Conservation (phyloP, 2,797 vertebrate genomes). For the Decapterus maruadsi region DNA sequence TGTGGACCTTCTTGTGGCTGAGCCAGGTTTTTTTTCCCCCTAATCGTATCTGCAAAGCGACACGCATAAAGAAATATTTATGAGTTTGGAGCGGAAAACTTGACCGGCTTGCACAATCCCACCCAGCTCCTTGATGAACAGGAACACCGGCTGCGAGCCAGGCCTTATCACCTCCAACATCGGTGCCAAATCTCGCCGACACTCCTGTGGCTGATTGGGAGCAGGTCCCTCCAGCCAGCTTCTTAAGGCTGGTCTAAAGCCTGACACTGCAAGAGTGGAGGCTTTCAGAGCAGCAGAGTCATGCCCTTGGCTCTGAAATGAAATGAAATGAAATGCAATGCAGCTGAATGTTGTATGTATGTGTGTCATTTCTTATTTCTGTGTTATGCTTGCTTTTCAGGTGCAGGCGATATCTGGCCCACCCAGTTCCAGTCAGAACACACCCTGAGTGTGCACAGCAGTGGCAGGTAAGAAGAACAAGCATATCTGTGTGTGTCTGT, state of each 20-base stretch:
- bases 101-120: not conserved
- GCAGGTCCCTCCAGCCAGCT: not conserved
- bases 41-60: not conserved
- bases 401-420: constrained; percentile 38
- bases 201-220: not conserved
- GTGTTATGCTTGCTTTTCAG: constrained; percentile 63
- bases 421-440: constrained; percentile 35
- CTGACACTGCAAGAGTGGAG: constrained; percentile 1
- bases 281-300: not conserved
- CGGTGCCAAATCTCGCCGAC: not conserved
- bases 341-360: not conserved
- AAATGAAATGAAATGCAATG: not conserved
- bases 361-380: constrained; percentile 40
- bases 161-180: not conserved
- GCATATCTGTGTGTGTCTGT: constrained; percentile 17
- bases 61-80: not conserved
- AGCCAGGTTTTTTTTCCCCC: not conserved
- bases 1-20: not conserved
- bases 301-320: not conserved
- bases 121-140: not conserved
- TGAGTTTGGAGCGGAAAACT: not conserved
- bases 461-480: constrained; percentile 66
- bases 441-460: constrained; percentile 36
- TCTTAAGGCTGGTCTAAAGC: not conserved
- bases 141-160: not conserved